Conservation (phyloP, 2,888 invertebrate species). For the Drosophila sordidula region DNA sequence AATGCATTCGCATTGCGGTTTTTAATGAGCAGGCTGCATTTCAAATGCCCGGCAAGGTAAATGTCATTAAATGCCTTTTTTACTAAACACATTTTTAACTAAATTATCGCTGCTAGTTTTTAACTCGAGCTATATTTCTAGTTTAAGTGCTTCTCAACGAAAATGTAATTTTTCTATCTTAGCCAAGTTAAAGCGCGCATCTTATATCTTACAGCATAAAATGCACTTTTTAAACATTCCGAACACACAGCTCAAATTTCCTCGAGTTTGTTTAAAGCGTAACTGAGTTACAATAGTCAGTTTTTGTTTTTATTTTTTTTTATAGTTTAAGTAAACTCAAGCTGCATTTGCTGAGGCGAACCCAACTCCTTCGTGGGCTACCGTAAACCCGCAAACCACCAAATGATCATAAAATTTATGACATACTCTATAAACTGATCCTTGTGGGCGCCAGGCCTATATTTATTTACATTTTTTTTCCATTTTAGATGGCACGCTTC, state of each 20-base stretch:
- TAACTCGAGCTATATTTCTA: constrained; percentile 25
- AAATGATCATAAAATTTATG: constrained; percentile 53
- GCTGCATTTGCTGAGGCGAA: constrained; percentile 37
- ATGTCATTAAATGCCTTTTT: constrained; percentile 10
- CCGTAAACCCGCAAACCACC: constrained; percentile 47
- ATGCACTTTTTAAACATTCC: neutral
- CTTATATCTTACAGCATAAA: constrained; percentile 6
- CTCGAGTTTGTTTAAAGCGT: constrained; percentile 5
- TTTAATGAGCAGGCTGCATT: constrained; percentile 20
- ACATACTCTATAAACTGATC: constrained; percentile 16
- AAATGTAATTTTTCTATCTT: constrained; percentile 7
- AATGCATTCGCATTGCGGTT: no score
- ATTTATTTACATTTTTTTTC: neutral
- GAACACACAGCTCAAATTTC: constrained; percentile 16
- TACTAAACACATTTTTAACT: neutral
- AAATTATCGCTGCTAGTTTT: neutral
- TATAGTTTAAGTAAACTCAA: constrained; percentile 26
- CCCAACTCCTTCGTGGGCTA: constrained; percentile 13
- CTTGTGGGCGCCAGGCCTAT: constrained; percentile 29
- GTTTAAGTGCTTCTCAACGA: neutral
- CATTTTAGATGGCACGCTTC: constrained; percentile 52
- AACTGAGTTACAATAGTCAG: constrained; percentile 12
- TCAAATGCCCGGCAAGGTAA: constrained; percentile 31
- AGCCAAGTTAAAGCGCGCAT: neutral
- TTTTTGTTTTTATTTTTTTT: no score